Evolutionary conservation across 2,797 vertebrate genomes (phyloP).

Genomic region (Enteromius trimaculatus): DNA sequence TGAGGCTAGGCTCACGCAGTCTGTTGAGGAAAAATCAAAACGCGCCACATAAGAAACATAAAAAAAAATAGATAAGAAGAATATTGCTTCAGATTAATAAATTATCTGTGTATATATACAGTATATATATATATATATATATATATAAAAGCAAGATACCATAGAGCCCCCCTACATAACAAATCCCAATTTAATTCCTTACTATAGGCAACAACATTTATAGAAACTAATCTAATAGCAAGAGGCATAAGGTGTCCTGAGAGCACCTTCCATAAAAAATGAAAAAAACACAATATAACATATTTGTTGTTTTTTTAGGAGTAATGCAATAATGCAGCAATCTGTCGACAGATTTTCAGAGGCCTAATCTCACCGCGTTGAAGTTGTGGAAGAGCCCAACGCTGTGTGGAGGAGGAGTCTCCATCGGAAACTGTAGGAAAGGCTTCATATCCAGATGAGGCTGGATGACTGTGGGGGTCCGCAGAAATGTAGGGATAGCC

Average conservation of each 20-base stretch:
- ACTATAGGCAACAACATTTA: background rate
- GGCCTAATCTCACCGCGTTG: constrained; percentile 79
- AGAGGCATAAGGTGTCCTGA: background rate
- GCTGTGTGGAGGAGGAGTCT: constrained; percentile 82
- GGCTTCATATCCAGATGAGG: constrained; percentile 90
- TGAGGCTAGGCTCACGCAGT: too few species aligned
- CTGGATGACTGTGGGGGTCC: constrained; percentile 85
- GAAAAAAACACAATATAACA: background rate
- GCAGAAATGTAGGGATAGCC: constrained; percentile 84
- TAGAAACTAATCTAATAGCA: background rate
- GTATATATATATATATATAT: too few species aligned
- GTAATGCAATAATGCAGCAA: background rate
- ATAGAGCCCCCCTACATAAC: too few species aligned
- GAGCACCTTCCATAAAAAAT: background rate
- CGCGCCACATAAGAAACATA: too few species aligned
- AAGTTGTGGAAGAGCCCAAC: constrained; percentile 90
- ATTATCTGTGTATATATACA: too few species aligned
- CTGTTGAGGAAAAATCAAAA: too few species aligned
- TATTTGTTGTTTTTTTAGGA: background rate
- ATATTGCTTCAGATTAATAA: too few species aligned
- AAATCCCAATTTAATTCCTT: too few species aligned
- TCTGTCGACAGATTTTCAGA: background rate
- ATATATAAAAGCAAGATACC: too few species aligned
- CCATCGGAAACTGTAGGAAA: constrained; percentile 88
- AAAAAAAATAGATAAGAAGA: too few species aligned